Evolutionary conservation across 2,888 invertebrate species (phyloP).

Genomic region (Fragum fragum): DNA sequence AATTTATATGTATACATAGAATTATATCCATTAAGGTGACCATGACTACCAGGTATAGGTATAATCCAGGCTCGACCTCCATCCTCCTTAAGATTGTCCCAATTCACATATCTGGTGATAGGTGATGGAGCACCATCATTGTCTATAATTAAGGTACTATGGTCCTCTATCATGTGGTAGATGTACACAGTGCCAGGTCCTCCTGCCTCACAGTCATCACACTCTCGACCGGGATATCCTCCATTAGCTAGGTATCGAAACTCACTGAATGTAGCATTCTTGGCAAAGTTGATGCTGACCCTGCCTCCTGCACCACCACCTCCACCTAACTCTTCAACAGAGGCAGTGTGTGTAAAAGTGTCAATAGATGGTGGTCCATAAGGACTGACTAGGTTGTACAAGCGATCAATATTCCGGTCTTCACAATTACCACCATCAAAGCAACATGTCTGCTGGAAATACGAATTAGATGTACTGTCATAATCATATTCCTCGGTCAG

Average conservation of each 20-base stretch:
- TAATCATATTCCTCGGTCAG: not conserved
- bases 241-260: constrained; percentile 79
- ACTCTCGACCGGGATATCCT: constrained; percentile 64
- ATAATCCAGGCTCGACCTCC: constrained; percentile 79
- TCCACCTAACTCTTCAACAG: constrained; percentile 25
- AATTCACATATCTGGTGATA: constrained; percentile 71
- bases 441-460: constrained; percentile 38
- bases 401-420: not conserved
- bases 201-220: constrained; percentile 72
- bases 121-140: constrained; percentile 75
- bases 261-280: constrained; percentile 77
- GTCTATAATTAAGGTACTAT: constrained; percentile 78
- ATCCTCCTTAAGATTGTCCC: constrained; percentile 70
- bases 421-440: not conserved
- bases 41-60: constrained; percentile 75
- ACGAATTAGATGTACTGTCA: constrained; percentile 14
- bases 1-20: constrained; percentile 67
- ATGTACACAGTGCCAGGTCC: constrained; percentile 79
- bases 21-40: constrained; percentile 61
- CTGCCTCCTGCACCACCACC: constrained; percentile 79
- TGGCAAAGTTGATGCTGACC: constrained; percentile 75
- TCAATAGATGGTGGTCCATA: not conserved
- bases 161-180: constrained; percentile 74
- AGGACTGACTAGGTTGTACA: not conserved
- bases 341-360: not conserved